A percentile compares a stretch with the other conserved stretches of the same genome.
These are phyloP conservation scores for Eulemur albifrons DNA, from an alignment of 2,797 vertebrate species.

Conservation along the genomic window DNA sequence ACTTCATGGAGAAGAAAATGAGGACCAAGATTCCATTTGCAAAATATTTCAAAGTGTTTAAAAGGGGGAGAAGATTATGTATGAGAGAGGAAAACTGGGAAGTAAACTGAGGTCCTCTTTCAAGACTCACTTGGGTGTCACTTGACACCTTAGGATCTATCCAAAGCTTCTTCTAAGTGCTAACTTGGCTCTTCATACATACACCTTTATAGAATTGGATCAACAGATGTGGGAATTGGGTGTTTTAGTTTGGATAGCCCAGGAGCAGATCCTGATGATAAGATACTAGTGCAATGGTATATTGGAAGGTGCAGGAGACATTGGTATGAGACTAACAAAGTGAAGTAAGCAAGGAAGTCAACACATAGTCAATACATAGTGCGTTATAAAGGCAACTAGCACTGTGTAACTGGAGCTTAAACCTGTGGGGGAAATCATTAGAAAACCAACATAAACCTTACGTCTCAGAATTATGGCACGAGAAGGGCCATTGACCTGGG, in stretches of 20 bases:
- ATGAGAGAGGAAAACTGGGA: not conserved
- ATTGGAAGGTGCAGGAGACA: not conserved
- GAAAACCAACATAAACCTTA: not conserved
- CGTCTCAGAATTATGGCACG: not conserved
- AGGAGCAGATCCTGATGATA: not conserved
- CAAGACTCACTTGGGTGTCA: not conserved
- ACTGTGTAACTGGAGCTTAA: not conserved
- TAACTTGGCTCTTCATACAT: not conserved
- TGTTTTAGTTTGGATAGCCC: not conserved
- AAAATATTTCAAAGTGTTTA: not conserved
- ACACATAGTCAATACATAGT: rapidly evolving
- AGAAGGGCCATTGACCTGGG: not conserved
- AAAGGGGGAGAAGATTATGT: not conserved
- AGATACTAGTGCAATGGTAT: not conserved
- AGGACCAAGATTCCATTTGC: not conserved
- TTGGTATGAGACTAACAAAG: not conserved
- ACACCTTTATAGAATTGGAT: not conserved
- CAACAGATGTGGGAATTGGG: not conserved
- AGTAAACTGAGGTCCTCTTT: not conserved
- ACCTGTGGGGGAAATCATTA: not conserved
- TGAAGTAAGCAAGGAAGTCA: not conserved
- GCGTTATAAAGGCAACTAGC: not conserved
- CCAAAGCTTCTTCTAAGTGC: not conserved
- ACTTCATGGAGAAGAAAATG: not conserved
- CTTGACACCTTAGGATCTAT: not conserved